Evolutionary conservation across 1,140 invertebrate genomes (phyloP), one percentile per base, ranked within the genome.

Genomic region (Bombus pyrosoma): DNA sequence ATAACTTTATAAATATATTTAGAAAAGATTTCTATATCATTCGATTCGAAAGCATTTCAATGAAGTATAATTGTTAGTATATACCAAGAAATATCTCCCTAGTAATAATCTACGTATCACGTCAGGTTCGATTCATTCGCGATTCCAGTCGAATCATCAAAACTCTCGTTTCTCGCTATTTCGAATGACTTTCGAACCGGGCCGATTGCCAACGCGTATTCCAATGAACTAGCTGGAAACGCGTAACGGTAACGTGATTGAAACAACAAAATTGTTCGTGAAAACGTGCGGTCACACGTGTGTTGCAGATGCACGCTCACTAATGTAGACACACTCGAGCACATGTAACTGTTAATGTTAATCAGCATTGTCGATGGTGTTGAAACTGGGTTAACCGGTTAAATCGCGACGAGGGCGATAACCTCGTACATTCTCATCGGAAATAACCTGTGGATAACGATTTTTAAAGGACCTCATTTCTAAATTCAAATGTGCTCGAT

Each of bases 271-370:
- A 15, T 32, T 64, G 53, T 71, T 77, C 15, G 43, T 47, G 39
- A 72, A 89, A 81, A 83, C 12, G 22, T n/a, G 28, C 39, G 47
- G 39, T 12, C 39, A n/a, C 71, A 68, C 32, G 75, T 62, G 68
- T n/a, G 71, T 74, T 57, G 69, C 64, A 77, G 28, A 76, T 64
- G 59, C 34, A 25, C 34, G 37, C 47, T 41, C 76, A 28, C 71
- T 25, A 68, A 62, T 59, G 62, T 80, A n/a, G 66, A 77, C 53
- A 18, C 39, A 22, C 43, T 18, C 64, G 28, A 12, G 37, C n/a
- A 53, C 22, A 25, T 83, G 75, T 91, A 92, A 93, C 92, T 91
- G 92, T 92, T 92, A 85, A 92, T 91, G 90, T 91, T 87, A 93
- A 92, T 92, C 86, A 77, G 86, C 76, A 87, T 92, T 90, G 87